Base-by-base conservation (phyloP, 1,140 invertebrate genomes). In the Drosophila repleta region DNA sequence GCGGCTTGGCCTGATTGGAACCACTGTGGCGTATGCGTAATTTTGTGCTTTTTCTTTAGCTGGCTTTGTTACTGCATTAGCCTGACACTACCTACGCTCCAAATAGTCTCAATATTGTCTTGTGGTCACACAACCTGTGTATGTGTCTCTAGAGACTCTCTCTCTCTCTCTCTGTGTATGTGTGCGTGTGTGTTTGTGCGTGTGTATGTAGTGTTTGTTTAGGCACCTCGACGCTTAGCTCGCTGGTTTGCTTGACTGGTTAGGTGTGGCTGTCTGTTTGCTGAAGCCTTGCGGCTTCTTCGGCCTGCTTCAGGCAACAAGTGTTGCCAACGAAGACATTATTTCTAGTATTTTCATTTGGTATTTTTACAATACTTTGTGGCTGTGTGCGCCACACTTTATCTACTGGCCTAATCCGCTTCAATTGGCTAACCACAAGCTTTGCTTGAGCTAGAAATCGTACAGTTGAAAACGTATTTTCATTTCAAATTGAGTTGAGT, bases 181-280 rank as follows among this genome's bases (percentile, higher is more conserved):
- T 49, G 21, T 58, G 32, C 26, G 10, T 6, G 29, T 65, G 18
- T 37, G 15, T 10, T 55, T 65, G 18, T 37, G 45, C 8, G 51
- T 32, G 20, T 66, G 21, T 60, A 24, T 55, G 51, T 52, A 45
- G 65, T 77, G 74, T 70, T 74, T 74, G 64, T 70, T 74, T 74
- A 74, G 74, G 74, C 74, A 67, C 70, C 58, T 74, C 56, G 41
- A 55, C 35, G 57, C 65, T 74, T 63, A 58, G 51, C 52, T 67
- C 39, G 51, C 43, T 62, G 32, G 62, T 43, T 62, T 55, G 71
- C 63, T 63, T 49, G 67, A 70, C 64, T 73, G 39, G 43, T 56
- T 72, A 75, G 75, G 79, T 83, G 75, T 79, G 75, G 62, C 74
- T 65, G 39, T 11, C 21, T 71, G 64, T 69, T 74, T 79, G 51